Base-by-base conservation (phyloP, 2,888 invertebrate species). In the Carterocephalus palaemon region DNA sequence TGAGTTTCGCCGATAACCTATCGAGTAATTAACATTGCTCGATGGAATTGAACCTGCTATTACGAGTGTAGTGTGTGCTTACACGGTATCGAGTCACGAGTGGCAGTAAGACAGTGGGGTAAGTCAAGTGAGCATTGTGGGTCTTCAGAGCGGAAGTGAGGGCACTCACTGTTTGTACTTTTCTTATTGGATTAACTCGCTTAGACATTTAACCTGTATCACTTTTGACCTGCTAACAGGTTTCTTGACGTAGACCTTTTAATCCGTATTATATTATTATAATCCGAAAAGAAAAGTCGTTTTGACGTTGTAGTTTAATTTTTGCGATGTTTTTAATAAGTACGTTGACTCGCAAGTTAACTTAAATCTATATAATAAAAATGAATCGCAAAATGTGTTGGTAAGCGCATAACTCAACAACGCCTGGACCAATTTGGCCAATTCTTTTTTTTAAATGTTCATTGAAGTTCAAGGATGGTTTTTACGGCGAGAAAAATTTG, bases 71-170 rank as follows among this genome's bases (percentile, higher is more conserved):
- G 20, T n/a, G 34, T 37, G 43, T 43, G 29, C 43, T 37, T 37
- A 37, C 36, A 36, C 10, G 33, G 32, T 54, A 52, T 60, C 56
- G 56, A 59, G 60, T 73, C 68, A 73, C 73, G 67, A 62, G 69
- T 67, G 75, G 64, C 76, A 80, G 78, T 83, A 81, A 83, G 82
- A 81, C 82, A 81, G 73, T 83, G 68, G 81, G 80, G 81, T 80
- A 79, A 63, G 61, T 58, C 54, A 56, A 75, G 74, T 69, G 70
- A 74, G 59, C 65, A 62, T 76, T 84, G 83, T 77, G 70, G 78
- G 86, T 79, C 85, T 86, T 86, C 84, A 51, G 62, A 59, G 51
- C 76, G 83, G 82, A 83, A 83, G 82, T 78, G 72, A 70, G 78
- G 77, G 72, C 76, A 76, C 66, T 73, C 75, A 69, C 64, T 83